Percentiles rank a stretch among this genome's conserved stretches.
Evolutionary conservation across 1,140 invertebrate species (phyloP).

Genomic region (Acarapis woodi): DNA sequence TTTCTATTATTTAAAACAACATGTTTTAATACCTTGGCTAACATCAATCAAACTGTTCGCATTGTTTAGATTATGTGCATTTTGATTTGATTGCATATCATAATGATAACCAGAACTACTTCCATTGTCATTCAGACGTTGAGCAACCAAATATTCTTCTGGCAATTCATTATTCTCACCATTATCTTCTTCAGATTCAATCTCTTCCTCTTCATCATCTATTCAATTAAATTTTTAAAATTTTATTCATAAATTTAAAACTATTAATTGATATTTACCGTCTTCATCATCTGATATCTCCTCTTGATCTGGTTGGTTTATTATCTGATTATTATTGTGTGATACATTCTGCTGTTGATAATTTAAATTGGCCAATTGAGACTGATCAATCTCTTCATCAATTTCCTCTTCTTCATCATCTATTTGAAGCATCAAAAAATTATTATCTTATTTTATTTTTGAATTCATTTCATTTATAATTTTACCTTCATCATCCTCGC

Average conservation of each 20-base stretch:
- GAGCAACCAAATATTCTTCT: neutral
- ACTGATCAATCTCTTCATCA: neutral
- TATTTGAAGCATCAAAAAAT: neutral
- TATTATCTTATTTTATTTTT: too few species aligned
- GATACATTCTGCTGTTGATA: neutral
- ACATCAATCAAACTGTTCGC: too few species aligned
- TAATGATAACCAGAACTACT: neutral
- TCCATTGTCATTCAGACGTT: neutral
- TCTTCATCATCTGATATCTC: neutral
- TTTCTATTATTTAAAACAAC: too few species aligned
- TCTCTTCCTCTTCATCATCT: slow-evolving; percentile 5
- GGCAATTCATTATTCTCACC: neutral
- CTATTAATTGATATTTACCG: neutral
- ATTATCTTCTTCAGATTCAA: slow-evolving; percentile 6
- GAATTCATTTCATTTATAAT: neutral
- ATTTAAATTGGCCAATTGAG: neutral
- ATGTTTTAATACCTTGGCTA: too few species aligned
- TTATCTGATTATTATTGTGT: neutral
- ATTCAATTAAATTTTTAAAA: too few species aligned
- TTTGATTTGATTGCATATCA: neutral
- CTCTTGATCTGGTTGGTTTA: neutral
- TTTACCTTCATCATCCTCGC: neutral
- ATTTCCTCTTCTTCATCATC: neutral
- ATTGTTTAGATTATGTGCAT: neutral
- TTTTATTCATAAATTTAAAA: too few species aligned